Evolutionary conservation across 2,888 invertebrate genomes (phyloP), one percentile per base, ranked within the genome.

Genomic region (Neoascia interrupta): DNA sequence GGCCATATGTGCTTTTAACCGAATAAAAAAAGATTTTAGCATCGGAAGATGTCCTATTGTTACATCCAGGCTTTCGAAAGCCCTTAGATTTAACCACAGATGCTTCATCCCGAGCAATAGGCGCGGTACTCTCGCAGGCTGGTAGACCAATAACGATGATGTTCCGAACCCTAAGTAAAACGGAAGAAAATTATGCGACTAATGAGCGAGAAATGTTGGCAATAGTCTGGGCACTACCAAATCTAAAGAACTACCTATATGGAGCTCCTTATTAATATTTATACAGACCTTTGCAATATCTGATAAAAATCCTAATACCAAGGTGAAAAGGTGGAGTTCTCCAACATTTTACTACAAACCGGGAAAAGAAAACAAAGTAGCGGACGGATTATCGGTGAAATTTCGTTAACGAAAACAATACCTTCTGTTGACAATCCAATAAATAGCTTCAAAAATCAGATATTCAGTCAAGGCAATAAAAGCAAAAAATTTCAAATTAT

Each of bases 1-100:
- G 31, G 51, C 69, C 4, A 64, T 61, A 54, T 37, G 56, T 34
- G 63, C 75, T 31, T 58, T 53, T 26, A 51, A 58, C 5, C 49
- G 60, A 26, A 26, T 5, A 26, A 26, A 26, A 26, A 26, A 26
- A 26, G 5, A 26, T 26, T 4, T 26, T 8, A 26, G 26, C 26
- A 26, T 5, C 26, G 26, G 8, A 16, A 26, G 26, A 26, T 26
- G 26, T 26, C 26, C 8, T 26, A 8, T 26, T 26, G 8, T 26
- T 26, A n/a, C n/a, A 26, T 26, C 26, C 26, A 8, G 8, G 5
- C 26, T 26, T 26, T 26, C 26, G 26, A 5, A 26, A 26, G 26
- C 26, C 26, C 8, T 26, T 4, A 4, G 26, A 26, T 26, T 26
- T 26, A 8, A 26, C 26, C 5, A 26, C 26, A 4, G 26, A 26